These are phyloP conservation scores for Rhimphoctona megacephalus DNA, from an alignment of 2,888 invertebrate genomes.

Conservation along the genomic window DNA sequence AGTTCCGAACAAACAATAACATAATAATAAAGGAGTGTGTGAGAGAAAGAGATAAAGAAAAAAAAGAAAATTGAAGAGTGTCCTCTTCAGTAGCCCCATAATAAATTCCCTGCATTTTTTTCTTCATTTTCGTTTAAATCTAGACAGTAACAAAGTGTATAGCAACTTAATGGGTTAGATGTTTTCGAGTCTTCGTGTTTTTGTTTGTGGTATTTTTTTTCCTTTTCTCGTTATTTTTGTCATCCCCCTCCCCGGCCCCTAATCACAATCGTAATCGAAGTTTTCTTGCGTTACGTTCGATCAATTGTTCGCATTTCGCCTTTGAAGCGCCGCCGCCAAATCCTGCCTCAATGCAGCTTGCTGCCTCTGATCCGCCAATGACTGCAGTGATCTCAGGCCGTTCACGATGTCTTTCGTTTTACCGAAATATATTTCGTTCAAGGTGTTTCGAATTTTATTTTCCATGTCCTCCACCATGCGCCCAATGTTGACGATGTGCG, in stretches of 20 bases:
- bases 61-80: constrained; percentile 58
- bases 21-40: constrained; percentile 60
- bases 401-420: constrained; percentile 99
- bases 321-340: constrained; percentile 93
- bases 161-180: constrained; percentile 76
- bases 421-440: constrained; percentile 99
- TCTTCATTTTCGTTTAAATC: constrained; percentile 68
- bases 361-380: constrained; percentile 93
- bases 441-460: constrained; percentile 98
- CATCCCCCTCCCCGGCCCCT: constrained; percentile 71
- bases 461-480: constrained; percentile 99
- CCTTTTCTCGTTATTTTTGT: constrained; percentile 64
- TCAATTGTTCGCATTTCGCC: constrained; percentile 90
- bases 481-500: constrained; percentile 99
- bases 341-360: constrained; percentile 95
- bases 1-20: constrained; percentile 74
- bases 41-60: constrained; percentile 53
- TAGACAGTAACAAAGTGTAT: constrained; percentile 79
- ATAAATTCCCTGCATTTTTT: constrained; percentile 75
- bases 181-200: constrained; percentile 65
- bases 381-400: constrained; percentile 93
- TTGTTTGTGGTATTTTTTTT: constrained; percentile 66
- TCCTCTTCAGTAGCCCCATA: constrained; percentile 74
- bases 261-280: constrained; percentile 82
- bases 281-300: constrained; percentile 78